phyloP scores from a whole-genome alignment of 2,888 invertebrate species.

The Drosophila yooni region DNA sequence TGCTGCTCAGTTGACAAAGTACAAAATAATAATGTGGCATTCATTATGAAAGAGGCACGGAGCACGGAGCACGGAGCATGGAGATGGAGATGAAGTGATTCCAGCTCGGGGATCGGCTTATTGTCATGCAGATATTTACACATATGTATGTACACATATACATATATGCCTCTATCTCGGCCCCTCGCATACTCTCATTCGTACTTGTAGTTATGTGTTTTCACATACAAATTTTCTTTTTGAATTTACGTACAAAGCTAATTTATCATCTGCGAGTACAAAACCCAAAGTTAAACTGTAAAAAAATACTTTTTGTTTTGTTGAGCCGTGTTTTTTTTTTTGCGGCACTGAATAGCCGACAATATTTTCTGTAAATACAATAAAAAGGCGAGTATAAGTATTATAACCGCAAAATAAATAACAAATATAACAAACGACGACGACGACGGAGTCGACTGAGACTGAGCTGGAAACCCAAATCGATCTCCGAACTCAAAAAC shows the following conservation, averaged over 20 bases:
- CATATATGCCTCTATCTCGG: neutral
- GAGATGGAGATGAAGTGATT: conserved; percentile 13
- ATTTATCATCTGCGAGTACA: conserved; percentile 68
- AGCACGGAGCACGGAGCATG: neutral
- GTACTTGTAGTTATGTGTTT: conserved; percentile 39
- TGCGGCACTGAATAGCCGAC: conserved; percentile 59
- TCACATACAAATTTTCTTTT: conserved; percentile 76
- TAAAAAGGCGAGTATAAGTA: conserved; percentile 68
- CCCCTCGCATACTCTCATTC: neutral
- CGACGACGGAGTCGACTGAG: conserved; percentile 24
- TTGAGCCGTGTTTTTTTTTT: conserved; percentile 23
- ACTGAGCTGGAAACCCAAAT: conserved; percentile 21
- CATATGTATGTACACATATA: conserved; percentile 27
- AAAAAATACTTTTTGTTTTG: conserved; percentile 52
- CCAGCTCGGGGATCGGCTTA: conserved; percentile 46
- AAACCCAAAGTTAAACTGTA: conserved; percentile 64
- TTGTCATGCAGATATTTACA: conserved; percentile 79
- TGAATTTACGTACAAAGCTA: conserved; percentile 77
- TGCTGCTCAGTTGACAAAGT: conserved; percentile 71
- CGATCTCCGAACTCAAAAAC: conserved; percentile 13
- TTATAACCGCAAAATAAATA: conserved; percentile 80
- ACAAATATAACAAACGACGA: conserved; percentile 76
- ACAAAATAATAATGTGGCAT: conserved; percentile 77
- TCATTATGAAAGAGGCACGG: conserved; percentile 48
- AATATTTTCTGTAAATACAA: conserved; percentile 70